A percentile compares a stretch with the other conserved stretches of the same genome.
Evolutionary conservation across 37 sponge, comb jelly and placozoan genomes (phyloP).

Genomic region (Chondrilla cf. caribensis): DNA sequence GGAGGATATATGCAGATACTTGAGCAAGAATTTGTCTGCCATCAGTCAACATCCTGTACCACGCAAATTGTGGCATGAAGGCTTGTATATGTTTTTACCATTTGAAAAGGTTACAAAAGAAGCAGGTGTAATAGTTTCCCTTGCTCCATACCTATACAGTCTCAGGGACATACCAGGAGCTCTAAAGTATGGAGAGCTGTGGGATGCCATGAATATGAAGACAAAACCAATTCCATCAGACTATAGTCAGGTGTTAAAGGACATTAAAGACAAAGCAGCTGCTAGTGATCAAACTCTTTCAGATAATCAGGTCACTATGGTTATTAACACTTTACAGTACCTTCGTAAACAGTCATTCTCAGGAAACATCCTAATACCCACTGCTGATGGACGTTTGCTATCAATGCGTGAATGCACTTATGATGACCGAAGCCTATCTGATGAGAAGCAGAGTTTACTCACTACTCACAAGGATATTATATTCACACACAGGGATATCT

Average conservation of each 20-base stretch:
- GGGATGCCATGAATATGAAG: not conserved
- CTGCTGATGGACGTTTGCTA: too few relatives aligned
- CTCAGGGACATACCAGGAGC: not conserved
- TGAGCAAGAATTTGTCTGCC: too few relatives aligned
- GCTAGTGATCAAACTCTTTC: not conserved
- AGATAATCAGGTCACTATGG: too few relatives aligned
- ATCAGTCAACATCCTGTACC: not conserved
- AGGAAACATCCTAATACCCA: slow-evolving; percentile 35
- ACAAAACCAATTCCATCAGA: not conserved
- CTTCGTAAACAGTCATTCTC: too few relatives aligned
- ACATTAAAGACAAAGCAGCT: not conserved
- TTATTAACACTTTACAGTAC: not conserved
- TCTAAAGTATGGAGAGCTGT: not conserved
- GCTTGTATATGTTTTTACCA: not conserved
- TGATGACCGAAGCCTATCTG: slow-evolving; percentile 42
- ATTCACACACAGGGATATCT: slow-evolving; percentile 36
- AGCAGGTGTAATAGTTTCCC: not conserved
- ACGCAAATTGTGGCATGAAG: not conserved
- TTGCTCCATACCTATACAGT: not conserved
- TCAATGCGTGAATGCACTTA: slow-evolving; percentile 28
- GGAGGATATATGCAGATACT: too few relatives aligned
- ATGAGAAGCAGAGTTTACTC: slow-evolving; percentile 22
- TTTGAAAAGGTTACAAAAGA: not conserved
- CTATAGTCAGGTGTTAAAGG: not conserved
- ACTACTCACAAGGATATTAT: not conserved